These are phyloP conservation scores for Rhyacophila brunnea DNA, from an alignment of 1,140 invertebrate species.

Conservation along the genomic window DNA sequence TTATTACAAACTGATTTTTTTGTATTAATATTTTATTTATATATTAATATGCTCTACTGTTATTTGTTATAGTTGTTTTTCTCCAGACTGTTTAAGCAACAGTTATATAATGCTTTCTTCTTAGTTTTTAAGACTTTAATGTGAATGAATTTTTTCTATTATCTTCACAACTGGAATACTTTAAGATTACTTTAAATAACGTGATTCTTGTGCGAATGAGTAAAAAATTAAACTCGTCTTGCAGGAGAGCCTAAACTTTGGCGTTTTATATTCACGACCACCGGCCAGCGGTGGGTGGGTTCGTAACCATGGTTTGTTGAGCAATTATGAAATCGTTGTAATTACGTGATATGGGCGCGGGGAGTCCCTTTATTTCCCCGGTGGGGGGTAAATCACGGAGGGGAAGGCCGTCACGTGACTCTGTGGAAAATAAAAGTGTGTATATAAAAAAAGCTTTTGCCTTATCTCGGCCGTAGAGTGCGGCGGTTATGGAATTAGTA, in stretches of 20 bases:
- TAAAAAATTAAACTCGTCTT: not conserved
- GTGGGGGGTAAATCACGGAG: not conserved
- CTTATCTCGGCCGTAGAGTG: not conserved
- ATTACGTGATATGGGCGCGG: constrained; percentile 25
- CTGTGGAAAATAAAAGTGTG: constrained; percentile 3
- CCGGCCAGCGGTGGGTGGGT: constrained; percentile 14
- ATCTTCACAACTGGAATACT: no score
- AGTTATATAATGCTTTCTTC: no score
- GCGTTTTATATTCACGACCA: constrained; percentile 20
- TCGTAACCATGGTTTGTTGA: constrained; percentile 26
- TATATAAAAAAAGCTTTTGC: not conserved
- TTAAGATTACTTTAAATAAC: not conserved
- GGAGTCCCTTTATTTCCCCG: constrained; percentile 3
- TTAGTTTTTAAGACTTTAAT: no score
- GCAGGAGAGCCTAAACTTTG: not conserved
- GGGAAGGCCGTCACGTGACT: constrained; percentile 1
- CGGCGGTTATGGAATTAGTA: not conserved
- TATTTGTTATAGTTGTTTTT: no score
- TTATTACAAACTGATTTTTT: no score
- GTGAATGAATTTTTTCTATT: no score
- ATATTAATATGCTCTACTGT: no score
- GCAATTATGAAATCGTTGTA: constrained; percentile 30
- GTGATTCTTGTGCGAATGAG: not conserved
- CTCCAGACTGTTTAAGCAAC: no score
- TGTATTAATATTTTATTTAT: no score